Conservation (phyloP, 1,140 invertebrate genomes). For the Neodiprion virginianus region DNA sequence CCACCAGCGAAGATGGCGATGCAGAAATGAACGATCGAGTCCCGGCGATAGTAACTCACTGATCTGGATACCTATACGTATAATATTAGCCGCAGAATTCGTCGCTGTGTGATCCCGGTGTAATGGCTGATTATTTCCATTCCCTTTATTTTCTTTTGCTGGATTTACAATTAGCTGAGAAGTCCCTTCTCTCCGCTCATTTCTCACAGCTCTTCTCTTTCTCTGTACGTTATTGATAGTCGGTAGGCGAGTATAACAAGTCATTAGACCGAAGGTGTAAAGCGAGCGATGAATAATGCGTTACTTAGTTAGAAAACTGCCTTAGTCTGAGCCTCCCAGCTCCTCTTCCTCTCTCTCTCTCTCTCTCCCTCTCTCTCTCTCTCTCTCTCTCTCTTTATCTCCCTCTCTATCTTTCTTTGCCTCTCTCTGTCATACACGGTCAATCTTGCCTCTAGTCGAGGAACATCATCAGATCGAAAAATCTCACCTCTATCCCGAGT, state of each 20-base stretch:
- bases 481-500: too few relatives aligned
- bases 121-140: too few relatives aligned
- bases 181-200: background rate
- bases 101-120: too few relatives aligned
- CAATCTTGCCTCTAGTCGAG: too few relatives aligned
- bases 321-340: background rate
- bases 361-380: background rate
- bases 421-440: too few relatives aligned
- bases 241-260: constrained; percentile 42
- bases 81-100: too few relatives aligned
- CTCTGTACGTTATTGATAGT: constrained; percentile 48
- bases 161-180: background rate
- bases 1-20: background rate
- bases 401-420: constrained; percentile 1
- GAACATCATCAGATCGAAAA: too few relatives aligned
- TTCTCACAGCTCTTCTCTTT: constrained; percentile 28
- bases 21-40: background rate
- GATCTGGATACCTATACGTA: too few relatives aligned
- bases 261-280: constrained; percentile 27
- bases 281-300: constrained; percentile 13
- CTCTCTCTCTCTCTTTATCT: background rate
- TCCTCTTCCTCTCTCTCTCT: background rate
- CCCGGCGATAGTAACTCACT: too few relatives aligned
- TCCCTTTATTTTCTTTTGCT: too few relatives aligned
- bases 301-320: constrained; percentile 9